Base-by-base conservation (phyloP, 1,140 invertebrate species). In the Brachionus rubens region DNA sequence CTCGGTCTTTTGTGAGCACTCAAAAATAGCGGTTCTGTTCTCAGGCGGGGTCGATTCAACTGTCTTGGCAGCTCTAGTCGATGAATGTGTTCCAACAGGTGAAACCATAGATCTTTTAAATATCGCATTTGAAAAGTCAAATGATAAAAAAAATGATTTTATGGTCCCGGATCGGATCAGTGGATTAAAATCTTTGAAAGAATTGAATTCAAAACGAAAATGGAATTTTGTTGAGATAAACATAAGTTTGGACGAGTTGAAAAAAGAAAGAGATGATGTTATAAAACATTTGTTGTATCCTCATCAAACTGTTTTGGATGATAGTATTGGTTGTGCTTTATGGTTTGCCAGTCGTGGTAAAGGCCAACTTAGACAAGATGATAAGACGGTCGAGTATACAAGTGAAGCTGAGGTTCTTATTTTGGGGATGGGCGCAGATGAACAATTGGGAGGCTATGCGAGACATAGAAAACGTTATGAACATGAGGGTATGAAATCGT, bases 21-120 rank as follows among this genome's bases (percentile, higher is more conserved):
- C 91, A 19, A 90, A 90, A 83, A 85, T 93, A 43, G 93, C 90
- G 36, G 84, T 98, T 77, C 85, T 96, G 78, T 98, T 97, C 87
- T 98, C 94, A 79, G 95, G 95, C 70, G 96, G 96, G 28, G 86
- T 98, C 12, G 96, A 98, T 86, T 98, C 94, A 50, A 89, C 92
- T 28, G 88, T 97, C 79, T 84, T 98, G 77, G 91, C 94, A 36
- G 86, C 89, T 36, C 81, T 97, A 28, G 89, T 90, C 19, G 86
- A 94, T 83, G 89, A 89, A 77, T 90, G 88, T 86, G 81, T 94
- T 24, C 85, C 89, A 3, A 77, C 79, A 77, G 80, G 87, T 43
- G 89, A 92, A 81, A 87, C 90, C 40, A 93, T 98, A 79, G 94
- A 98, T 85, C 87, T 98, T n/a, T 87, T 97, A 19, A 98, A 98